A percentile compares a stretch with the other conserved stretches of the same genome.
Evolutionary conservation across 2,888 invertebrate genomes (phyloP).

Genomic region (Sympetrum striolatum): DNA sequence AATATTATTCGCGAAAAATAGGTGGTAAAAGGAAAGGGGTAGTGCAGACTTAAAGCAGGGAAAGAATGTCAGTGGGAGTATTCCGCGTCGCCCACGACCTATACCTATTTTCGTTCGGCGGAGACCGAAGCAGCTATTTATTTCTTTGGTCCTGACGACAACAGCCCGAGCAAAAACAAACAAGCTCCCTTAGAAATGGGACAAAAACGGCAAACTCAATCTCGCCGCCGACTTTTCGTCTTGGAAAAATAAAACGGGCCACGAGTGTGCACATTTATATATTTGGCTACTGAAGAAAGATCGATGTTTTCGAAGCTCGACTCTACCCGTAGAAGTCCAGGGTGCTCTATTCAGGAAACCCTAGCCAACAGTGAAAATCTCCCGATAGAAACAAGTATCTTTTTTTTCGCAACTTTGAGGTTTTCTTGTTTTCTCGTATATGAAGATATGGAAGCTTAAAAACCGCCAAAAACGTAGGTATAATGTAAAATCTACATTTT

Average conservation of each 20-base stretch:
- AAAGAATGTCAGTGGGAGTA: background rate
- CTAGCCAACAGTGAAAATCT: too few species aligned
- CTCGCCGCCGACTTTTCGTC: background rate
- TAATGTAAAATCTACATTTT: too few species aligned
- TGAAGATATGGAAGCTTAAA: too few species aligned
- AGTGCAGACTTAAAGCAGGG: background rate
- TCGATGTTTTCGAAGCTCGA: too few species aligned
- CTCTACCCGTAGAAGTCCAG: too few species aligned
- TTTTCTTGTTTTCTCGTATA: too few species aligned
- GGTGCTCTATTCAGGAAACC: too few species aligned
- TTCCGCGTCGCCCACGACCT: background rate
- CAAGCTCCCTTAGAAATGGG: background rate
- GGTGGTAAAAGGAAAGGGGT: background rate
- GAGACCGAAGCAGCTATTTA: background rate
- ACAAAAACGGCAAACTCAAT: background rate
- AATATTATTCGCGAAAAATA: too few species aligned
- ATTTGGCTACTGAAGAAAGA: too few species aligned
- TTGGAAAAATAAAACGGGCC: background rate
- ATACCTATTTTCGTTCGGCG: background rate
- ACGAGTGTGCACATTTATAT: background rate
- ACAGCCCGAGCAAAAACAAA: background rate
- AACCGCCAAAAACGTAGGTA: too few species aligned
- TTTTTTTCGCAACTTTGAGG: too few species aligned
- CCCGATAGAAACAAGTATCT: too few species aligned
- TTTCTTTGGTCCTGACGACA: background rate